A percentile compares a stretch with the other conserved stretches of the same genome.
phyloP scores from a whole-genome alignment of 2,888 invertebrate species.

The Petrolisthes manimaculis region DNA sequence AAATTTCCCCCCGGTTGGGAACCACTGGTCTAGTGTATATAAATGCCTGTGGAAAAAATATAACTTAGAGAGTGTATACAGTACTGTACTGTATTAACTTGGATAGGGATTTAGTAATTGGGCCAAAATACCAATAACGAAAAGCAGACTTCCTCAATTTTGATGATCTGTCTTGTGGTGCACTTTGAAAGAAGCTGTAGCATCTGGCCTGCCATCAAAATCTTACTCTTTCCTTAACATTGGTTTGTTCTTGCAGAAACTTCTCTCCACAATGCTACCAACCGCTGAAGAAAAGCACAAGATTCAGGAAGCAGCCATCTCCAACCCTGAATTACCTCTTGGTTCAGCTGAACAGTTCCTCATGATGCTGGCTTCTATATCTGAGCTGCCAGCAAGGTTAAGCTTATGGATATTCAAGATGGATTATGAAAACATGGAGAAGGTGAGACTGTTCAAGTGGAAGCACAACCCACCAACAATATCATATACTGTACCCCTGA shows the following conservation, averaged over 20 bases:
- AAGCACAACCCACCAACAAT: too few species aligned
- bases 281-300: conserved; percentile 96
- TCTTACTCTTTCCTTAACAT: neutral
- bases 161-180: too few species aligned
- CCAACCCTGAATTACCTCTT: conserved; percentile 88
- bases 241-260: conserved; percentile 76
- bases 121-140: too few species aligned
- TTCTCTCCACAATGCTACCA: conserved; percentile 92
- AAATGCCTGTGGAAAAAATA: too few species aligned
- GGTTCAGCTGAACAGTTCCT: conserved; percentile 99
- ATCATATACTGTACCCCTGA: too few species aligned
- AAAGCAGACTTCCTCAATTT: too few species aligned
- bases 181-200: neutral
- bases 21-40: neutral
- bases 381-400: conserved; percentile 91
- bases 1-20: too few species aligned
- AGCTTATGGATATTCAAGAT: conserved; percentile 98
- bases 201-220: neutral
- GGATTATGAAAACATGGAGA: conserved; percentile 96
- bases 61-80: too few species aligned
- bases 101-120: too few species aligned
- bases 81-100: too few species aligned
- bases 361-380: conserved; percentile 94
- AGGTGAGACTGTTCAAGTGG: conserved; percentile 73
- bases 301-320: conserved; percentile 94